Percentiles rank a stretch among this genome's conserved stretches.
Conservation (phyloP, 2,888 invertebrate genomes). For the Tachystola acroxantha region DNA sequence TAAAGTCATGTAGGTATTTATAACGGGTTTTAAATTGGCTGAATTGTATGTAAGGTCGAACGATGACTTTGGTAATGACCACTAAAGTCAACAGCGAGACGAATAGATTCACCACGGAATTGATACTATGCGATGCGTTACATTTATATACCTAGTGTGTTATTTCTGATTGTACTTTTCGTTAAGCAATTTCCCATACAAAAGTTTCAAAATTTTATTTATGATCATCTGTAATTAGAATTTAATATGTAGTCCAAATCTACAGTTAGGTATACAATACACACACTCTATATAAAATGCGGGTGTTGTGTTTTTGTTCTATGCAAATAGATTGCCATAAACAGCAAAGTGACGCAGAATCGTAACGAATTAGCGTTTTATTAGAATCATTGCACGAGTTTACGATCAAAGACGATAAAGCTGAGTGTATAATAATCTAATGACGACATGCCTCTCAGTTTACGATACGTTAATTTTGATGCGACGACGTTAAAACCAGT, state of each 20-base stretch:
- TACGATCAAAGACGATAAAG: constrained; percentile 43
- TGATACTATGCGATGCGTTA: too few species aligned
- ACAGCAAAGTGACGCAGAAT: constrained; percentile 4
- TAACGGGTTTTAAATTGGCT: not conserved
- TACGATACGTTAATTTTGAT: constrained; percentile 44
- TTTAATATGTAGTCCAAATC: too few species aligned
- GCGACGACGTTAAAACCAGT: constrained; percentile 20
- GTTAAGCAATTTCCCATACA: too few species aligned
- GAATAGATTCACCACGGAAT: constrained; percentile 3
- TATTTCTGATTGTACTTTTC: not conserved
- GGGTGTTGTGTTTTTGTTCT: too few species aligned
- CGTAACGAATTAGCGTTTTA: constrained; percentile 8
- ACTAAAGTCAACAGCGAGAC: not conserved
- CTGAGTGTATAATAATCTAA: constrained; percentile 28
- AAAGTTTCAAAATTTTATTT: too few species aligned
- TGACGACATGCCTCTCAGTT: constrained; percentile 38
- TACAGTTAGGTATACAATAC: too few species aligned
- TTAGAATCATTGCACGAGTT: constrained; percentile 33
- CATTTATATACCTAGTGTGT: too few species aligned
- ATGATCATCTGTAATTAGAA: too few species aligned
- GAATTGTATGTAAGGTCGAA: not conserved
- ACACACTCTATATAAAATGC: too few species aligned
- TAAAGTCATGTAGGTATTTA: not conserved
- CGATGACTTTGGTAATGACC: constrained; percentile 9
- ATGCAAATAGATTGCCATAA: too few species aligned